Evolutionary conservation across 2,888 invertebrate genomes (phyloP).

Genomic region (Tryphoninae sp.): DNA sequence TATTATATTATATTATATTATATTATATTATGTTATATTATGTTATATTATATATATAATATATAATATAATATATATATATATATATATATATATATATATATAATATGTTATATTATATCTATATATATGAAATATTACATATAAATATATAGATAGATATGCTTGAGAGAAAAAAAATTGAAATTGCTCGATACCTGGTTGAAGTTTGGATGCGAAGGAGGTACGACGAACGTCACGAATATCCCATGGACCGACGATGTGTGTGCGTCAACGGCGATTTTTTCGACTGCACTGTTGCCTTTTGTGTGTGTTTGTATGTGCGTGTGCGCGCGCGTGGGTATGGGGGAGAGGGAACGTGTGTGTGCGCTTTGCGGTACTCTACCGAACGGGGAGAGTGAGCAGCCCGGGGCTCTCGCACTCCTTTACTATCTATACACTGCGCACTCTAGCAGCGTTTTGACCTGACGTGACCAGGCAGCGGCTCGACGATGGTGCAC

Average conservation of each 20-base stretch:
- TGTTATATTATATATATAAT: too few relatives aligned
- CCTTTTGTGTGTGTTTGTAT: constrained; percentile 1
- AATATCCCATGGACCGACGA: constrained; percentile 58
- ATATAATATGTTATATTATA: too few relatives aligned
- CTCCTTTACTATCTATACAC: constrained; percentile 37
- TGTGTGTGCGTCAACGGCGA: constrained; percentile 45
- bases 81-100: too few relatives aligned
- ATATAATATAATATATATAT: too few relatives aligned
- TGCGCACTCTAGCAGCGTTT: constrained; percentile 53
- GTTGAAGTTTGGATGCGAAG: constrained; percentile 50
- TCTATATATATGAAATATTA: too few relatives aligned
- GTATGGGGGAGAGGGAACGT: neutral
- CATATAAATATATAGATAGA: neutral
- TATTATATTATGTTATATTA: too few relatives aligned
- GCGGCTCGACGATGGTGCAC: constrained; percentile 3
- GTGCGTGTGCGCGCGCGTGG: neutral
- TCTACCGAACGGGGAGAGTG: constrained; percentile 15
- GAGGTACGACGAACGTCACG: constrained; percentile 54
- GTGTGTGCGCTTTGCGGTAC: neutral
- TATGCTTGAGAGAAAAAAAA: neutral
- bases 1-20: too few relatives aligned
- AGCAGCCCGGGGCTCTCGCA: constrained; percentile 36
- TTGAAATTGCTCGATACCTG: constrained; percentile 20
- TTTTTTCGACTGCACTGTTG: constrained; percentile 31
- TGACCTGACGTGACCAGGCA: constrained; percentile 56